Conservation (phyloP, 2,888 invertebrate species). For the Biston betularia region DNA sequence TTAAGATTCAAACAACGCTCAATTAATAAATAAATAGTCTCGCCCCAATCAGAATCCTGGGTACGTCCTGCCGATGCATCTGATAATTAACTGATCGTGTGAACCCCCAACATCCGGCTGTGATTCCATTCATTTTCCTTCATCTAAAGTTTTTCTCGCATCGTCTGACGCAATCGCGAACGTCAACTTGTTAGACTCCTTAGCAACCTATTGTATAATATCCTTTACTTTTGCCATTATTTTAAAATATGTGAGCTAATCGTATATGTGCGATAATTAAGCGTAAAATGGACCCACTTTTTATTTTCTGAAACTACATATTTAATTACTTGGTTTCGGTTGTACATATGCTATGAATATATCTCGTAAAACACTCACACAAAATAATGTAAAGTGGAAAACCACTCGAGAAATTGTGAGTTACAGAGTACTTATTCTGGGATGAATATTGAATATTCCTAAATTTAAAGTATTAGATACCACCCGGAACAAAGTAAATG, state of each 20-base stretch:
- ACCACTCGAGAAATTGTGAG: neutral
- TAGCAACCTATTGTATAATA: conserved; percentile 46
- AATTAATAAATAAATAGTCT: neutral
- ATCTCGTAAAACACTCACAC: no score
- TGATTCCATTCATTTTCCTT: conserved; percentile 78
- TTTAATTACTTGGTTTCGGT: neutral
- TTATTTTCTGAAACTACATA: neutral
- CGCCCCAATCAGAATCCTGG: conserved; percentile 16
- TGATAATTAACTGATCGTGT: conserved; percentile 67
- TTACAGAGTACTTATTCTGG: neutral
- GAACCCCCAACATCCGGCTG: conserved; percentile 79
- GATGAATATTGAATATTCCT: neutral
- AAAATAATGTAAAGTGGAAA: neutral
- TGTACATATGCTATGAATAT: neutral
- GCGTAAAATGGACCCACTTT: neutral
- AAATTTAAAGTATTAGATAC: neutral
- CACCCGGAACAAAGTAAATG: neutral
- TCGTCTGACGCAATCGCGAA: conserved; percentile 79
- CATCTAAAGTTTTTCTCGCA: conserved; percentile 71
- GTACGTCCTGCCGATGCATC: conserved; percentile 46
- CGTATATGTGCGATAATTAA: neutral
- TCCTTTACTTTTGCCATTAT: conserved; percentile 13
- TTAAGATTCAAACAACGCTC: no score
- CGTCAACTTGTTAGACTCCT: conserved; percentile 49
- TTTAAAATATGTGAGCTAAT: conserved; percentile 1